Conservation (phyloP, 64 coral and sea anemone genomes). For the Actinia equina region DNA sequence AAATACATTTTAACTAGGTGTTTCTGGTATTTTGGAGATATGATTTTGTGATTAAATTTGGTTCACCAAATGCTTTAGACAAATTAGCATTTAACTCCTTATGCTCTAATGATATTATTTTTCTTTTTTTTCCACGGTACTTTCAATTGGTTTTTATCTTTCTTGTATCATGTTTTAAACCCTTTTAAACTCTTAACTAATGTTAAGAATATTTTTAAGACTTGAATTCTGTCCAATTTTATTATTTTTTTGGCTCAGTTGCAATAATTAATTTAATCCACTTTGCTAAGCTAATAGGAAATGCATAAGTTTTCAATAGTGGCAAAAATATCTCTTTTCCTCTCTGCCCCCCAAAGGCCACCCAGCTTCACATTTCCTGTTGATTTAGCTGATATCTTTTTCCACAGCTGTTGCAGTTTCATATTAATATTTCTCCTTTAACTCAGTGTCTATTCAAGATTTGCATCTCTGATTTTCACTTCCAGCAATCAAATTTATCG, state of each 20-base stretch:
- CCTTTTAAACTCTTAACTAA: background rate
- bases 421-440: background rate
- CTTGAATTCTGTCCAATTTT: background rate
- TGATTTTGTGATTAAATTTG: no score
- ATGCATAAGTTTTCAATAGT: background rate
- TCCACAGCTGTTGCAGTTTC: background rate
- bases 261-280: background rate
- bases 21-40: no score
- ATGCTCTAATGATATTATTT: background rate
- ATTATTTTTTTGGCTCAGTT: background rate
- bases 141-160: background rate
- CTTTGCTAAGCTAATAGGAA: background rate
- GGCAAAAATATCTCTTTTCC: background rate
- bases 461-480: background rate
- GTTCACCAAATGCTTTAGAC: background rate
- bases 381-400: background rate
- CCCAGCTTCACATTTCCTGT: background rate
- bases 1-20: no score
- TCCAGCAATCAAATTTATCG: background rate
- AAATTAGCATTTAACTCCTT: background rate
- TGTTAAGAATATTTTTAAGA: background rate
- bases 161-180: background rate
- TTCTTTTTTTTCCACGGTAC: background rate
- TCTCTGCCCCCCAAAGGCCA: background rate
- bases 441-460: background rate